Base-by-base conservation (phyloP, 2,113 vertebrate species). In the Dromaius novaehollandiae region DNA sequence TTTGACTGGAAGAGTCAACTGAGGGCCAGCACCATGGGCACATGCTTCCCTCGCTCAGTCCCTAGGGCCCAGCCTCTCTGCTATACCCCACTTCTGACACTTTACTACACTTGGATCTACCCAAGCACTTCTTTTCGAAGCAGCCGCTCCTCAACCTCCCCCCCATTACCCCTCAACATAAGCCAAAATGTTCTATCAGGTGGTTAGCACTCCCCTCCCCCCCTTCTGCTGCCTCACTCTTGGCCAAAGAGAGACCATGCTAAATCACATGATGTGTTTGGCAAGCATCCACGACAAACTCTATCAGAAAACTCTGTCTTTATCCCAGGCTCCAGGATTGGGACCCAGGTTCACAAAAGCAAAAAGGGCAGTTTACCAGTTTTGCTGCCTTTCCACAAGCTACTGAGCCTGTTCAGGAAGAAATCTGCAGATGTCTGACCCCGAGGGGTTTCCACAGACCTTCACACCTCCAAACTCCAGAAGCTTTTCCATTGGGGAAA, bases 151-250 rank as follows among this genome's bases (percentile, higher is more conserved):
- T 63, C 2, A 4, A 40, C 38, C 19, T 60, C 32, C 58, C 34
- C 32, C 4, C 46, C 0, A 0, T 2, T 30, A 90, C 46, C 51
- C 66, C 6, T 0, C 1, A 10, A 9, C 20, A 22, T 4, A 2
- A 0, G 36, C 63, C 0, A 0, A 63, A 82, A 63, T 8, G 24
- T 63, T 34, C 36, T 36, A 46, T 46, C 26, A 8, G 22, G 15
- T 15, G 26, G 2, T 7, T 19, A 89, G 90, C 32, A 1, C 32
- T 36, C 32, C 28, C 30, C 1, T 0, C 2, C 44, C 44, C 5
- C 9, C 0, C 2, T 13, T 48, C 51, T 0, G 0, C 1, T 15
- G 12, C 40, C 50, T 34, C 19, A 1, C 58, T 48, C 63, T 56
- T 4, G 46, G 64, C 48, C 58, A 83, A 75, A 65, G 36, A 66